Evolutionary conservation across 1,140 invertebrate species (phyloP).

Genomic region (Ceratoteleas bidentatus): DNA sequence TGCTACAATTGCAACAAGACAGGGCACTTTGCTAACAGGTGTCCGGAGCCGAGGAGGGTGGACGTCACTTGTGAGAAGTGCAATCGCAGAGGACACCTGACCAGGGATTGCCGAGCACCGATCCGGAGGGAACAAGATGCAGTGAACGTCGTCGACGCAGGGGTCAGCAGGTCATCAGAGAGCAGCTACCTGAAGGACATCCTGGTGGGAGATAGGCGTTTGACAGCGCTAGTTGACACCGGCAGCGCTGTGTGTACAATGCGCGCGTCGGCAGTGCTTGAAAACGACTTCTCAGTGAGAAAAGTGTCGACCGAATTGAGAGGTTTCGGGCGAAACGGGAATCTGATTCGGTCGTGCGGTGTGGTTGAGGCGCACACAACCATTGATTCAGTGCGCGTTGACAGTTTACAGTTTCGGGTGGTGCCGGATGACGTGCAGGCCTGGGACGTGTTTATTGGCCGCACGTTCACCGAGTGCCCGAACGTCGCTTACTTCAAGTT

Average conservation of each 20-base stretch:
- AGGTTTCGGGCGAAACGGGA: slow-evolving; percentile 1
- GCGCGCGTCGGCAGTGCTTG: not conserved
- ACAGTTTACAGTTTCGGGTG: slow-evolving; percentile 7
- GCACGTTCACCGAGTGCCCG: slow-evolving; percentile 10
- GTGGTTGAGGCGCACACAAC: not conserved
- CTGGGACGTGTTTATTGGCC: slow-evolving; percentile 22
- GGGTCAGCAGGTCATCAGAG: not conserved
- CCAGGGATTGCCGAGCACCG: not conserved
- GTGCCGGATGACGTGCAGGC: slow-evolving; percentile 37
- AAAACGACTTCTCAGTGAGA: not conserved
- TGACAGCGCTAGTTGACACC: not conserved
- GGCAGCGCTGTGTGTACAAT: slow-evolving; percentile 1
- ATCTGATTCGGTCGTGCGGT: not conserved
- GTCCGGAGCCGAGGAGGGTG: not conserved
- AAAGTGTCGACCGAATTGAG: slow-evolving; percentile 1
- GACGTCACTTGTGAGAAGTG: not conserved
- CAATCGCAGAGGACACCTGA: not conserved
- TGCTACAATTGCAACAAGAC: not conserved
- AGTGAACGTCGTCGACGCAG: not conserved
- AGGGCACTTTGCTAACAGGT: not conserved
- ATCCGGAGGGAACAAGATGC: not conserved
- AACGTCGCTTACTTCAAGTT: slow-evolving; percentile 14
- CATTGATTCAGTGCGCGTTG: slow-evolving; percentile 6
- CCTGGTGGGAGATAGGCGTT: not conserved
- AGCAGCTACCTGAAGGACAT: not conserved